These are phyloP conservation scores for Epinotia demarniana DNA, from an alignment of 2,888 invertebrate genomes.

Conservation along the genomic window DNA sequence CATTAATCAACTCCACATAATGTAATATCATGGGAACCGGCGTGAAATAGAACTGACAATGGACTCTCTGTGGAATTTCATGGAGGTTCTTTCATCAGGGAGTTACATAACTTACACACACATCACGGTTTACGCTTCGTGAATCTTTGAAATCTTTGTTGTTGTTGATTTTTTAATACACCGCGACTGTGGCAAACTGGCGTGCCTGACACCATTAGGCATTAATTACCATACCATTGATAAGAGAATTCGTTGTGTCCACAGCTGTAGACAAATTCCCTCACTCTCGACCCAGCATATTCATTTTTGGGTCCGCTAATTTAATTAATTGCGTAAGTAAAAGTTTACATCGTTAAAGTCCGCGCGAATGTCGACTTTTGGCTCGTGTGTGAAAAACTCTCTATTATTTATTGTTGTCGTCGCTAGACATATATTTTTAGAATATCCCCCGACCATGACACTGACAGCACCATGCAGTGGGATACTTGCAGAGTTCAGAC, in stretches of 20 bases:
- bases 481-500: constrained; percentile 48
- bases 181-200: too few species aligned
- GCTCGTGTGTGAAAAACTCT: constrained; percentile 52
- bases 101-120: constrained; percentile 26
- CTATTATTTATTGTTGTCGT: constrained; percentile 57
- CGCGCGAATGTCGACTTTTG: constrained; percentile 47
- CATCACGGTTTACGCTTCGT: neutral
- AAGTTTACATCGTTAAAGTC: constrained; percentile 17
- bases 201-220: too few species aligned
- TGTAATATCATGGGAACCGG: constrained; percentile 44
- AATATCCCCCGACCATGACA: constrained; percentile 59
- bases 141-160: constrained; percentile 14
- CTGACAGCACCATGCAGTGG: constrained; percentile 52
- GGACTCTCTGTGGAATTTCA: constrained; percentile 52
- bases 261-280: too few species aligned
- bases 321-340: constrained; percentile 3
- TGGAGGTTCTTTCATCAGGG: constrained; percentile 29
- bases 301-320: constrained; percentile 11
- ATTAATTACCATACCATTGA: too few species aligned
- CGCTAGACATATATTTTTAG: constrained; percentile 58
- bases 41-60: constrained; percentile 55
- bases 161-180: too few species aligned
- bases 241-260: too few species aligned
- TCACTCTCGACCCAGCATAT: neutral
- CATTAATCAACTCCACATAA: constrained; percentile 47